Conservation (phyloP, 2,113 vertebrate genomes). For the Nannobrachium achirus region DNA sequence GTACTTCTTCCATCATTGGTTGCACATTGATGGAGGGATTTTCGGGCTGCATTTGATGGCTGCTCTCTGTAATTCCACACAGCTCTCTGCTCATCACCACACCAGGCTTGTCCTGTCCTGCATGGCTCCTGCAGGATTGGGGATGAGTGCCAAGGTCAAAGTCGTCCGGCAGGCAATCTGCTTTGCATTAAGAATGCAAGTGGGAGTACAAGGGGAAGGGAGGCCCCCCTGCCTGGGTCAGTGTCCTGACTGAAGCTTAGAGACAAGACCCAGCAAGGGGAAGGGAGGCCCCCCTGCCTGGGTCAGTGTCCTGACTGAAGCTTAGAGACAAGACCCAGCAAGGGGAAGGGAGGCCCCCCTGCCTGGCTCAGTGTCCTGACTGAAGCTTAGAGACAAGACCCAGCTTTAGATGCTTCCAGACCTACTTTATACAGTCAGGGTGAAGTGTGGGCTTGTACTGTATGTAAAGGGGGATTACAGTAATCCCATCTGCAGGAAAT, state of each 20-base stretch:
- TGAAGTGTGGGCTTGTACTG: neutral
- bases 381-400: neutral
- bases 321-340: neutral
- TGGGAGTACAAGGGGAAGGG: neutral
- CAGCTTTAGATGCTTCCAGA: neutral
- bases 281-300: neutral
- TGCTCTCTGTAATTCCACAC: neutral
- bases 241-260: neutral
- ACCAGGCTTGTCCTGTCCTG: neutral
- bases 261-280: neutral
- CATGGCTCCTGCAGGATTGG: conserved; percentile 8
- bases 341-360: neutral
- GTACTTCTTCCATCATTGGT: no score
- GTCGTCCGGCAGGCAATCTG: neutral
- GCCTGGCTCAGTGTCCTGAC: neutral
- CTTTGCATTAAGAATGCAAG: neutral
- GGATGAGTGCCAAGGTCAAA: neutral
- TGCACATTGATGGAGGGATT: neutral
- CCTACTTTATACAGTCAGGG: neutral
- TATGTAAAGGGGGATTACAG: neutral
- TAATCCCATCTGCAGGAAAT: neutral
- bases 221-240: conserved; percentile 1
- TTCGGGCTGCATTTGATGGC: no score
- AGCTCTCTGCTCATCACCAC: neutral
- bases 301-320: neutral